Conservation (phyloP, 2,888 invertebrate genomes). For the Parascotia fuliginaria region DNA sequence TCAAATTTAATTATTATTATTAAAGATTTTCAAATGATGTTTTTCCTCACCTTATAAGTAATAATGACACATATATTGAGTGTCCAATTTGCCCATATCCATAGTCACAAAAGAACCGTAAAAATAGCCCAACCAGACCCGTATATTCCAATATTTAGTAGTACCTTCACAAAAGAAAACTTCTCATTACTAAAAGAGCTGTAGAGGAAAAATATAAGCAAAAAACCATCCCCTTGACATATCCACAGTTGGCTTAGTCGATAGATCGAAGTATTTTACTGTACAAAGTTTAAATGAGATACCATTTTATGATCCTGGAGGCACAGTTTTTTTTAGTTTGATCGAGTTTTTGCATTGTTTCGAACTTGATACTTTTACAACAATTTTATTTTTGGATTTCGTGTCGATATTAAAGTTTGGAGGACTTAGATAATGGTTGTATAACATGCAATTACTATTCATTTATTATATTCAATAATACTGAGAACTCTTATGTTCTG, state of each 20-base stretch:
- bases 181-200: too few species aligned
- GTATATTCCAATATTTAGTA: too few species aligned
- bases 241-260: slow-evolving; percentile 8
- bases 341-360: slow-evolving; percentile 38
- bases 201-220: too few species aligned
- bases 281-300: slow-evolving; percentile 51
- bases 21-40: too few species aligned
- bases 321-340: slow-evolving; percentile 45
- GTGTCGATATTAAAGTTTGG: not conserved
- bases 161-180: too few species aligned
- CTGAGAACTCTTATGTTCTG: too few species aligned
- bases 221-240: not conserved
- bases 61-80: too few species aligned
- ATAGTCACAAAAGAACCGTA: too few species aligned
- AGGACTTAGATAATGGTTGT: not conserved
- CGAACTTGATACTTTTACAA: not conserved
- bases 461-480: not conserved
- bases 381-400: slow-evolving; percentile 6
- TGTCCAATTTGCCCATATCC: too few species aligned
- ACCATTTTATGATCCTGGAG: slow-evolving; percentile 45
- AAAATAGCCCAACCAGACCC: too few species aligned
- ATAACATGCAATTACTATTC: not conserved
- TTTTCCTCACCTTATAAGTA: too few species aligned
- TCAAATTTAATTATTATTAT: too few species aligned
- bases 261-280: slow-evolving; percentile 42